Base-by-base conservation (phyloP, 1,140 invertebrate genomes). In the Lethrus apterus region DNA sequence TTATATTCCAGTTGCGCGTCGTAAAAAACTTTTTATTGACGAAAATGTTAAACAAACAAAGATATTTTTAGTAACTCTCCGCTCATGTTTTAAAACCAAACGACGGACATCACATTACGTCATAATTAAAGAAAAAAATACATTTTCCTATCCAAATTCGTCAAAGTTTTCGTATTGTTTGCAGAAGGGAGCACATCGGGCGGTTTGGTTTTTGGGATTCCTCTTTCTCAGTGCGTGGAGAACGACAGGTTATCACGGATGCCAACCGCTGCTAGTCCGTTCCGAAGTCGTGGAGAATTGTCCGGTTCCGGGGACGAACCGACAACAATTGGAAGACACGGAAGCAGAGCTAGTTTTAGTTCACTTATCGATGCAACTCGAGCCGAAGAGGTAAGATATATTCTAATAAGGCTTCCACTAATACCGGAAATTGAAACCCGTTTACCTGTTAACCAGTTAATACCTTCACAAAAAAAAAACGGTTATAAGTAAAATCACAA, bases 171-270 rank as follows among this genome's bases (percentile, higher is more conserved):
- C 24, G n/a, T 7, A n/a, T 26, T n/a, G n/a, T 26, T 26, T 7
- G 24, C 24, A 5, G 24, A 26, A n/a, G 24, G 24, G 7, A 30
- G 23, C 2, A 19, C 66, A 2, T 51, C 61, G 32, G 57, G 71
- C 10, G 80, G 80, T 40, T 67, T 85, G 46, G 83, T 93, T 47
- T 94, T 94, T 62, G 88, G 88, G 2, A 81, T 91, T 50, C 79
- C 88, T 4, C 67, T 94, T 50, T 70, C 76, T 24, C 82, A 85
- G 57, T 92, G 89, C 59, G 76, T 93, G 43, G 80, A 84, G 56
- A 86, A 89, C 54, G 88, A 92, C 62, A 64, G 72, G 35, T 46
- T 72, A 31, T 65, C 67, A 13, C 64, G 69, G 44, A 66, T 68
- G 8, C 67, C 63, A 8, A 45, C 33, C 14, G 47, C 40, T 18